Percentiles rank a stretch among this genome's conserved stretches.
Evolutionary conservation across 2,888 invertebrate species (phyloP).

Genomic region (Crematogaster levior): DNA sequence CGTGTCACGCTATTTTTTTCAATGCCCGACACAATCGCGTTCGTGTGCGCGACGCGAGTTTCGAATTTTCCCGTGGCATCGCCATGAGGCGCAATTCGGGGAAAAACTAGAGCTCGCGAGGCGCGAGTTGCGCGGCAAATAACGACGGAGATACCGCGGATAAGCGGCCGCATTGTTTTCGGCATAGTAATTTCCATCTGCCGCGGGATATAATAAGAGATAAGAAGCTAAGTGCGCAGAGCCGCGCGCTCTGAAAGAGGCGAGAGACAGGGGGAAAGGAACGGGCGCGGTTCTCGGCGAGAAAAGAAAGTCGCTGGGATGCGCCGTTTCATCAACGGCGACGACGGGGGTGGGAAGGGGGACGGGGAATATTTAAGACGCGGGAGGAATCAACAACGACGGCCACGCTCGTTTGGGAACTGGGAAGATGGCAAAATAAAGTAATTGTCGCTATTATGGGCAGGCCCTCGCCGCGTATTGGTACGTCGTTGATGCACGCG

Average conservation of each 20-base stretch:
- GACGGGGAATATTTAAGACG: conserved; percentile 66
- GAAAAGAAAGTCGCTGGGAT: conserved; percentile 65
- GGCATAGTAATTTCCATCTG: conserved; percentile 33
- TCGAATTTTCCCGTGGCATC: conserved; percentile 61
- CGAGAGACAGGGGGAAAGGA: conserved; percentile 37
- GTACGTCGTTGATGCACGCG: conserved; percentile 57
- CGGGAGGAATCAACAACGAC: conserved; percentile 76
- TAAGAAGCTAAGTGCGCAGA: conserved; percentile 21
- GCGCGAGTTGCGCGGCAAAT: conserved; percentile 55
- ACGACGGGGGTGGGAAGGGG: conserved; percentile 21
- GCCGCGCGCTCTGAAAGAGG: conserved; percentile 46
- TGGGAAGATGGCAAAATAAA: conserved; percentile 82
- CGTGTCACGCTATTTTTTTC: conserved; percentile 25
- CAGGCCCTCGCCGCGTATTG: conserved; percentile 63
- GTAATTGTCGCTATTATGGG: conserved; percentile 83
- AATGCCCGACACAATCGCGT: conserved; percentile 20
- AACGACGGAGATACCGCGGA: conserved; percentile 61
- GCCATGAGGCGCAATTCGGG: conserved; percentile 58
- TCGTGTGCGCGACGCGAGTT: conserved; percentile 48
- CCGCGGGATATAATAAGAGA: conserved; percentile 25
- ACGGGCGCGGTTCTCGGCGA: conserved; percentile 49
- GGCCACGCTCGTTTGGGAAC: conserved; percentile 76
- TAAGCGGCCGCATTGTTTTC: conserved; percentile 68
- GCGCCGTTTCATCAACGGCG: conserved; percentile 43
- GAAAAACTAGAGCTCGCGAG: conserved; percentile 62